Evolutionary conservation across 2,888 invertebrate genomes (phyloP).

Genomic region (Cybosia mesomella): DNA sequence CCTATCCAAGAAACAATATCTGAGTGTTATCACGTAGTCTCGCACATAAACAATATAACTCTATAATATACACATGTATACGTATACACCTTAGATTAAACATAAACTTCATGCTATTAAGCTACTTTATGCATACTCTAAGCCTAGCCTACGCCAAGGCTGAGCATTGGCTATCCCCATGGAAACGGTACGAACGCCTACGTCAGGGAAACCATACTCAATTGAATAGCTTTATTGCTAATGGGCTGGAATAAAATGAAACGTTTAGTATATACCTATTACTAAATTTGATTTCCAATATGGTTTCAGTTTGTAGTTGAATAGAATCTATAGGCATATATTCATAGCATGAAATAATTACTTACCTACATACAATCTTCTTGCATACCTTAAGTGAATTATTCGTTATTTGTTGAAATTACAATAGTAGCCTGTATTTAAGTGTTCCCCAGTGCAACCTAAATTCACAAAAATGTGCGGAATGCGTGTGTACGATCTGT

Average conservation of each 20-base stretch:
- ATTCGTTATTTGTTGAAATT: too few species aligned
- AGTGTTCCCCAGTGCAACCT: too few species aligned
- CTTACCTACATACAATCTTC: too few species aligned
- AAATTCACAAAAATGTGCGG: too few species aligned
- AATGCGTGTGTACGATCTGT: too few species aligned
- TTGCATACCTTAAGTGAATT: too few species aligned
- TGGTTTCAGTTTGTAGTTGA: neutral
- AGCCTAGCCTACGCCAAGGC: neutral
- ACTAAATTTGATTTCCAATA: constrained; percentile 14
- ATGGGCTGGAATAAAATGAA: constrained; percentile 29
- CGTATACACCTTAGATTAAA: too few species aligned
- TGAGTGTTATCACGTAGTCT: neutral
- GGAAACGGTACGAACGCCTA: constrained; percentile 15
- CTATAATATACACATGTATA: neutral
- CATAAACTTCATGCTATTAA: too few species aligned
- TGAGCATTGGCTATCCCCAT: constrained; percentile 9
- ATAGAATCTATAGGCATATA: too few species aligned
- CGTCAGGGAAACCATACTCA: constrained; percentile 41
- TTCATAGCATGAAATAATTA: too few species aligned
- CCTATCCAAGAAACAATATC: too few species aligned
- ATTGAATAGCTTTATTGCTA: constrained; percentile 32
- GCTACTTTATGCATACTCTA: constrained; percentile 11
- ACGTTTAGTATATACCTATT: constrained; percentile 15
- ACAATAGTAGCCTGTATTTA: too few species aligned
- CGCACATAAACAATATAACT: neutral